Conservation (phyloP, 2,797 vertebrate species). For the Halcyon smyrnensis region DNA sequence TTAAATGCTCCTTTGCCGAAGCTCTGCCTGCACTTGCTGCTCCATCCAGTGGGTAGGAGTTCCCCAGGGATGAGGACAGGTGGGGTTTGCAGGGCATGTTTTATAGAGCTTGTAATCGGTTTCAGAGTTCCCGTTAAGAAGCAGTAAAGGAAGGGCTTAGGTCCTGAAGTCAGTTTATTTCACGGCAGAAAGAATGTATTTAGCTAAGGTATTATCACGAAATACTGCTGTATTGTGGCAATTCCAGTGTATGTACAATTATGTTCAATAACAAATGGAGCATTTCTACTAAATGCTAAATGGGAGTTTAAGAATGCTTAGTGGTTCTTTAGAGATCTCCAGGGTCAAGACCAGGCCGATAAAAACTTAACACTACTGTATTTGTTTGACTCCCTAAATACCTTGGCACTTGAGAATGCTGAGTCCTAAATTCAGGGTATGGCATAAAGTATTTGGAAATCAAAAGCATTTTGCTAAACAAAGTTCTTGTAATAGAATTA, state of each 20-base stretch:
- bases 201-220: not conserved
- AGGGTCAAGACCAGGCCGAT: not conserved
- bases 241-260: not conserved
- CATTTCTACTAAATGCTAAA: not conserved
- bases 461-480: not conserved
- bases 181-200: not conserved
- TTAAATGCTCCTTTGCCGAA: not conserved
- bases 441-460: not conserved
- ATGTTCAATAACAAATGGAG: not conserved
- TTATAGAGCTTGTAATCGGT: not conserved
- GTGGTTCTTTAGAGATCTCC: not conserved
- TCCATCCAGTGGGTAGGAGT: not conserved
- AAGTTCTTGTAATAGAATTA: not conserved
- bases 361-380: not conserved
- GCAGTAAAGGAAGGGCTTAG: not conserved
- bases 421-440: not conserved
- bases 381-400: not conserved
- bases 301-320: not conserved
- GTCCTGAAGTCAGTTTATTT: not conserved
- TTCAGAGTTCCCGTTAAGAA: not conserved
- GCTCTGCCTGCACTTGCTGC: rapidly evolving
- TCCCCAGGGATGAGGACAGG: not conserved
- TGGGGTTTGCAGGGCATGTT: not conserved
- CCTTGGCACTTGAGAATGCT: not conserved
- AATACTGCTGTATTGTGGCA: not conserved